These are phyloP conservation scores for Rhabdomys dilectus DNA, from an alignment of 2,113 vertebrate species.

Conservation along the genomic window DNA sequence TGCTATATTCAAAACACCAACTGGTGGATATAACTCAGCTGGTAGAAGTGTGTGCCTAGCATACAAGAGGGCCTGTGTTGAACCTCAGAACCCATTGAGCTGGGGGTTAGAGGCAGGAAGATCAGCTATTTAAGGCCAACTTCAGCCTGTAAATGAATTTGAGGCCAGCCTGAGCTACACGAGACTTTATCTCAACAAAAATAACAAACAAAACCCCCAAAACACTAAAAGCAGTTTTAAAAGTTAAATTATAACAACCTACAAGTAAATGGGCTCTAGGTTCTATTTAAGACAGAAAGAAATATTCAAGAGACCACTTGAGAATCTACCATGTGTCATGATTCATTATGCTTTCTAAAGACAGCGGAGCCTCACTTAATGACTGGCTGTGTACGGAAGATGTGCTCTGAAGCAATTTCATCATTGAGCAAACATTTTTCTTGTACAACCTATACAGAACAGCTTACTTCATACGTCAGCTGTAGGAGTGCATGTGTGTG, in stretches of 20 bases:
- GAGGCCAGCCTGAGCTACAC: background rate
- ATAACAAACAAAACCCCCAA: background rate
- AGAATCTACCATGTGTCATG: background rate
- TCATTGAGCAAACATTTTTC: background rate
- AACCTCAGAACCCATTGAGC: background rate
- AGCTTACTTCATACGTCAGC: background rate
- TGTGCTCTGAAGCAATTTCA: background rate
- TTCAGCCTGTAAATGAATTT: background rate
- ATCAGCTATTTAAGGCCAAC: background rate
- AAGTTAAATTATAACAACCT: background rate
- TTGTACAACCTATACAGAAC: background rate
- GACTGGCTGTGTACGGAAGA: background rate
- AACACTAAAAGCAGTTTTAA: background rate
- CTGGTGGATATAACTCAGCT: background rate
- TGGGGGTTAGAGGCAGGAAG: no score
- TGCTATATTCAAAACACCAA: background rate
- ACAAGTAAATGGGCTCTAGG: background rate
- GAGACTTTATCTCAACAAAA: background rate
- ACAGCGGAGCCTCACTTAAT: background rate
- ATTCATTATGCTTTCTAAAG: background rate
- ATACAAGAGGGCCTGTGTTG: background rate
- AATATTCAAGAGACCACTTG: background rate
- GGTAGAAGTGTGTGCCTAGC: background rate
- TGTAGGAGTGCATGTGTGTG: background rate
- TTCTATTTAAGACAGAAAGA: slow-evolving; percentile 17